Percentiles rank a stretch among this genome's conserved stretches.
Conservation (phyloP, 2,888 invertebrate genomes). For the Conistra vaccinii region DNA sequence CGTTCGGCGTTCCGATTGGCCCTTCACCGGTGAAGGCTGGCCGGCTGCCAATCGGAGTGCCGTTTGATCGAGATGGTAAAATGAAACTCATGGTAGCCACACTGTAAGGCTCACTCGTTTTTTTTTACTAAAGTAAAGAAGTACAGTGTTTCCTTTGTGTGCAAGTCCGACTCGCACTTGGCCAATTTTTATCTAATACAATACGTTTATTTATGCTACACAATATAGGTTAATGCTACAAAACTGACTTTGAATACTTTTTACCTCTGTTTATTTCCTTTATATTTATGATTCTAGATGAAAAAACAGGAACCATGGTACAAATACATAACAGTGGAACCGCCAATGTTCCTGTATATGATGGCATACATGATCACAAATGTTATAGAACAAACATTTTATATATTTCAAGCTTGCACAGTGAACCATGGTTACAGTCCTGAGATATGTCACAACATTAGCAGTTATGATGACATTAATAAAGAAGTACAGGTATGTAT, state of each 20-base stretch:
- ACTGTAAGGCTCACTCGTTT: no score
- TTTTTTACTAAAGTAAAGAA: no score
- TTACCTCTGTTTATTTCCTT: not conserved
- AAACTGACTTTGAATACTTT: not conserved
- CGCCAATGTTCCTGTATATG: conserved; percentile 97
- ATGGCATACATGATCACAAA: conserved; percentile 95
- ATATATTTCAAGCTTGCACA: conserved; percentile 94
- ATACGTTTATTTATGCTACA: not conserved
- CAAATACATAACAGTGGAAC: conserved; percentile 94
- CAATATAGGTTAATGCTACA: not conserved
- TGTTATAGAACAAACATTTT: conserved; percentile 95
- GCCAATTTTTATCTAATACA: no score
- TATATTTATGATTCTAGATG: conserved; percentile 65
- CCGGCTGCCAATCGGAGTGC: no score
- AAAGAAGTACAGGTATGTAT: conserved; percentile 92
- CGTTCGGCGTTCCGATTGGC: no score
- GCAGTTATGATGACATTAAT: conserved; percentile 91
- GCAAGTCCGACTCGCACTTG: no score
- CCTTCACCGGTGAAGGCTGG: no score
- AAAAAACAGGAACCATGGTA: conserved; percentile 78
- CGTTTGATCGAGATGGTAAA: no score
- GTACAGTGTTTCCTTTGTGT: no score
- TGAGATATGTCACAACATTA: conserved; percentile 92
- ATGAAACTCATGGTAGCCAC: no score
- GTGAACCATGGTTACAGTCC: conserved; percentile 93